Conservation (phyloP, 2,888 invertebrate genomes). For the Eubasilissa splendida region DNA sequence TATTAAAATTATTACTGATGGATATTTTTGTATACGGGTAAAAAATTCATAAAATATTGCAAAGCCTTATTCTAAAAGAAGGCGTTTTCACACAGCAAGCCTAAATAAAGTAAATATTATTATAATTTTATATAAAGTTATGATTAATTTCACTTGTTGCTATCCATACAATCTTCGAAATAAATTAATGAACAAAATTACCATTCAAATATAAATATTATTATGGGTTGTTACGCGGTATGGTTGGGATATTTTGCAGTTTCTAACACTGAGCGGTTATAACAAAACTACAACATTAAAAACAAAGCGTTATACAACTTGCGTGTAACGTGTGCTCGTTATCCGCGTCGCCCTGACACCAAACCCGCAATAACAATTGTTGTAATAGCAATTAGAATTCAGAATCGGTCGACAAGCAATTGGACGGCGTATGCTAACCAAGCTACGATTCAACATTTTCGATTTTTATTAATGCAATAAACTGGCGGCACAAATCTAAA, state of each 20-base stretch:
- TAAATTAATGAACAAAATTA: background rate
- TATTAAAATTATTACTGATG: background rate
- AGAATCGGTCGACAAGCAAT: no score
- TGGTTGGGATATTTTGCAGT: background rate
- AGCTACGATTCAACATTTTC: no score
- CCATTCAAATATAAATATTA: background rate
- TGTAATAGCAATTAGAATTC: no score
- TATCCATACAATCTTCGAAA: background rate
- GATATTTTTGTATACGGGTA: background rate
- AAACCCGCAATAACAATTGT: no score
- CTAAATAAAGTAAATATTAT: conserved; percentile 16
- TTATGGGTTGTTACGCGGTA: background rate
- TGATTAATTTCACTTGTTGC: conserved; percentile 34
- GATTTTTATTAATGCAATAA: no score
- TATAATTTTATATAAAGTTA: conserved; percentile 5
- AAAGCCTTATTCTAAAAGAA: conserved; percentile 26
- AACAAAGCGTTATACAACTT: background rate
- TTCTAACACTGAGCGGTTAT: no score
- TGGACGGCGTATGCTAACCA: no score
- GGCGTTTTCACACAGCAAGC: conserved; percentile 27
- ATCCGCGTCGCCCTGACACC: no score
- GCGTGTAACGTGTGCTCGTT: background rate
- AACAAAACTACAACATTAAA: background rate
- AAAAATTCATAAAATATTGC: conserved; percentile 22
- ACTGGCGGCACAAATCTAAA: no score